A percentile compares a stretch with the other conserved stretches of the same genome.
Evolutionary conservation across 2,888 invertebrate genomes (phyloP).

Genomic region (Leuctra nigra): DNA sequence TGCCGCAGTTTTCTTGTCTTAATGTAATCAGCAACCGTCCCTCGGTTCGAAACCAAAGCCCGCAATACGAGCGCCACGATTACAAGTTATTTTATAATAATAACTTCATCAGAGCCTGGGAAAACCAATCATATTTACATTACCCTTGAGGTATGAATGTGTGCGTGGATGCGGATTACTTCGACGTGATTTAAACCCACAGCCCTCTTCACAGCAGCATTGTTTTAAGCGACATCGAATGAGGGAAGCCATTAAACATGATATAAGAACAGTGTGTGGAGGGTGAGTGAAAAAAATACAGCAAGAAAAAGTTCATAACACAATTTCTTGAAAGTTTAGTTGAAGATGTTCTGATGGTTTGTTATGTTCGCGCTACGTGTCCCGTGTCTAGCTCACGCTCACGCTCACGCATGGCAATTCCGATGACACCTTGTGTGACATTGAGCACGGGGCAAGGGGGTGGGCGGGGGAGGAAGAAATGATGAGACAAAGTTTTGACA

Average conservation of each 20-base stretch:
- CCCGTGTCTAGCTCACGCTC: slow-evolving; percentile 29
- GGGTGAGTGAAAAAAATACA: slow-evolving; percentile 2
- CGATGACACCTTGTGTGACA: slow-evolving; percentile 3
- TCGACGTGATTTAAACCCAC: background rate
- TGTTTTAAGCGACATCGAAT: slow-evolving; percentile 21
- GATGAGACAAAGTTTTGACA: slow-evolving; percentile 35
- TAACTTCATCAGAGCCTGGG: slow-evolving; percentile 10
- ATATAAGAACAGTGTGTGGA: slow-evolving; percentile 16
- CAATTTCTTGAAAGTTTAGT: slow-evolving; percentile 25
- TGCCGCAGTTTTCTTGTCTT: slow-evolving; percentile 18
- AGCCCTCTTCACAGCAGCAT: background rate
- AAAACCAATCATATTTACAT: slow-evolving; percentile 23
- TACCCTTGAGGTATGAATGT: slow-evolving; percentile 19
- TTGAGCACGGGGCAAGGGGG: background rate
- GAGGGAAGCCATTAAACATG: slow-evolving; percentile 21
- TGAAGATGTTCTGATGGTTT: slow-evolving; percentile 19
- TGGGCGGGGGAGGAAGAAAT: slow-evolving; percentile 27
- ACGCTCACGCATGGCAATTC: slow-evolving; percentile 22
- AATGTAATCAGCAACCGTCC: slow-evolving; percentile 9
- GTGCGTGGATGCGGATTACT: slow-evolving; percentile 2
- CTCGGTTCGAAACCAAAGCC: slow-evolving; percentile 2
- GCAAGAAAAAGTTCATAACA: slow-evolving; percentile 24
- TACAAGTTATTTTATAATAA: slow-evolving; percentile 13
- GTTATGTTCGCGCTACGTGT: background rate
- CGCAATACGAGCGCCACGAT: background rate